Evolutionary conservation across 2,113 vertebrate species (phyloP), one percentile per base, ranked within the genome.

Genomic region (Thunnus thynnus): DNA sequence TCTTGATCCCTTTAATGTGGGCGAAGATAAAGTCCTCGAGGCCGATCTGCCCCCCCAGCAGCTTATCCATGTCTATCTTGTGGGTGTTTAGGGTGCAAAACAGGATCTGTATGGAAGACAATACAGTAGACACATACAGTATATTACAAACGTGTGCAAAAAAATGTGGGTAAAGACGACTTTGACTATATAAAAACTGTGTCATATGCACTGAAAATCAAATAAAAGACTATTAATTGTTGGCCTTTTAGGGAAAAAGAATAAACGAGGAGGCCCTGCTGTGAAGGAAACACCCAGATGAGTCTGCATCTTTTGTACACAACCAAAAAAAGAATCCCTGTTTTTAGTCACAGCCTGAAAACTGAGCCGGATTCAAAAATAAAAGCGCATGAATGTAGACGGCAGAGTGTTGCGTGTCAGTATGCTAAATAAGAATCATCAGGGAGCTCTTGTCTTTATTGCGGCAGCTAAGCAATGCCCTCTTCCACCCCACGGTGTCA

Each of bases 11-110:
- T 94, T 96, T 97, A 46, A 99, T 63, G 11, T 99, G 98, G 76
- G 97, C 98, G 87, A 99, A 99, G 92, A 99, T 99, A 68, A 99
- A 99, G 88, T 99, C 98, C 86, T 99, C 97, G 5, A 99, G 95
- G 47, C 98, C 98, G 30, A 99, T 96, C 78, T 99, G 97, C 1
- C 96, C 95, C 65, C 97, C 97, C 58, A 99, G 92, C 61, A 99
- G 96, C 86, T 96, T 99, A 27, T 96, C 97, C 98, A 99, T 99
- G 93, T 99, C 97, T 46, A 96, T 93, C 94, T 96, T 99, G 87
- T 98, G 97, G 46, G 98, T 99, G 89, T 99, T 99, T 91, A 99
- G 95, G 63, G 98, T 99, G 83, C 98, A 99, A 90, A 97, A 99
- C 85, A 99, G 93, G 86, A 99, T 98, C 98, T 99, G 90, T 25